Evolutionary conservation across 2,888 invertebrate species (phyloP).

Genomic region (Asteroscopus sphinx): DNA sequence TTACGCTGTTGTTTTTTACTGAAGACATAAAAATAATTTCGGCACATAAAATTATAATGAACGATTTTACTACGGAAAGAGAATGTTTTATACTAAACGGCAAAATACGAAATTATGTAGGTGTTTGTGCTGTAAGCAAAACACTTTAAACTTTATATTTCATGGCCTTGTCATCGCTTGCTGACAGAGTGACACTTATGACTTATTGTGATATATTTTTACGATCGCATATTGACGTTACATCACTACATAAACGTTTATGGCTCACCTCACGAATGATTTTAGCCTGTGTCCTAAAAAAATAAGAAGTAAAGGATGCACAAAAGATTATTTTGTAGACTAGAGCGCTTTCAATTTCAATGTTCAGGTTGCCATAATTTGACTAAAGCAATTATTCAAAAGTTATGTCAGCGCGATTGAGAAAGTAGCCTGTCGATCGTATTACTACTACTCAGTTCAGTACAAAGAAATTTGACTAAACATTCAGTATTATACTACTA

Average conservation of each 20-base stretch:
- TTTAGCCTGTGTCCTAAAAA: conserved; percentile 10
- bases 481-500: too few relatives aligned
- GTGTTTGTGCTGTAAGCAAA: conserved; percentile 32
- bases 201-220: conserved; percentile 58
- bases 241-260: conserved; percentile 22
- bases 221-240: conserved; percentile 47
- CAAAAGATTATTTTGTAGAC: too few relatives aligned
- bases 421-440: too few relatives aligned
- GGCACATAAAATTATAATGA: conserved; percentile 43
- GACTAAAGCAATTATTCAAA: too few relatives aligned
- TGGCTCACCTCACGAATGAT: conserved; percentile 3
- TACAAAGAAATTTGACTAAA: too few relatives aligned
- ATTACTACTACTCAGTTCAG: too few relatives aligned
- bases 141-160: conserved; percentile 26
- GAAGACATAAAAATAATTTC: conserved; percentile 45
- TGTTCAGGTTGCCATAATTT: too few relatives aligned
- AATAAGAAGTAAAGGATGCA: neutral
- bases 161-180: conserved; percentile 55
- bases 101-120: conserved; percentile 40
- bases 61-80: conserved; percentile 34
- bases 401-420: too few relatives aligned
- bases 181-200: conserved; percentile 47
- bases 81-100: conserved; percentile 10
- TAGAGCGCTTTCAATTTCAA: too few relatives aligned
- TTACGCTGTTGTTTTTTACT: conserved; percentile 42